Percentiles rank a stretch among this genome's conserved stretches.
Evolutionary conservation across 2,797 vertebrate genomes (phyloP).

Genomic region (Arctocebus calabarensis): DNA sequence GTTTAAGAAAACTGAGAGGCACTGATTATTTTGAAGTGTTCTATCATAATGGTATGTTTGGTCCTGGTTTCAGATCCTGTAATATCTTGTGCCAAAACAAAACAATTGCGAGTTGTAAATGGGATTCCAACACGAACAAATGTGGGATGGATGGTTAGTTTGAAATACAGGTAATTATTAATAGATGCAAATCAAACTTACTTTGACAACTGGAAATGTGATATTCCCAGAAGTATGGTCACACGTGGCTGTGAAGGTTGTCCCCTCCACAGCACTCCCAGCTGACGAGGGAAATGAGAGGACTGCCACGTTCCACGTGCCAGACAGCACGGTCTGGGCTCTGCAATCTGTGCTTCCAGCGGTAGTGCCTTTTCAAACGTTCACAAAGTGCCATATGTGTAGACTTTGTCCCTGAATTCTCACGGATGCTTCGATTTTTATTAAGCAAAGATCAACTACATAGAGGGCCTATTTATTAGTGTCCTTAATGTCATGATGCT

Average conservation of each 20-base stretch:
- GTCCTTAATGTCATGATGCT: neutral
- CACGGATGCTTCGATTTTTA: neutral
- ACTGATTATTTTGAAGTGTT: neutral
- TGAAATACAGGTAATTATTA: slow-evolving; percentile 90
- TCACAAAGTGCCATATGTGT: neutral
- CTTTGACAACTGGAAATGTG: neutral
- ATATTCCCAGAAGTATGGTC: slow-evolving; percentile 24
- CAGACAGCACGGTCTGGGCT: neutral
- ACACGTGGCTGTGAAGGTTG: neutral
- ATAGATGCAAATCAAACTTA: neutral
- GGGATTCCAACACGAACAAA: slow-evolving; percentile 93
- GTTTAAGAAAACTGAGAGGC: neutral
- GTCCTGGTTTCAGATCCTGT: slow-evolving; percentile 87
- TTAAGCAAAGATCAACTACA: neutral
- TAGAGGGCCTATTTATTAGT: neutral
- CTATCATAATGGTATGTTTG: slow-evolving; percentile 77
- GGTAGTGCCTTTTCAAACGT: neutral
- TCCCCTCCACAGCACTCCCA: neutral
- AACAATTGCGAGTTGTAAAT: slow-evolving; percentile 94
- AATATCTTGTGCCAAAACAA: slow-evolving; percentile 90
- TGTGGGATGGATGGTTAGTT: slow-evolving; percentile 98
- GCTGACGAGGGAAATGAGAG: neutral
- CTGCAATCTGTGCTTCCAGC: neutral
- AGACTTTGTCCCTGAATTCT: neutral
- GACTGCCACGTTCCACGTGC: neutral